These are phyloP conservation scores for Agriotes lineatus DNA, from an alignment of 2,888 invertebrate genomes.

Conservation along the genomic window DNA sequence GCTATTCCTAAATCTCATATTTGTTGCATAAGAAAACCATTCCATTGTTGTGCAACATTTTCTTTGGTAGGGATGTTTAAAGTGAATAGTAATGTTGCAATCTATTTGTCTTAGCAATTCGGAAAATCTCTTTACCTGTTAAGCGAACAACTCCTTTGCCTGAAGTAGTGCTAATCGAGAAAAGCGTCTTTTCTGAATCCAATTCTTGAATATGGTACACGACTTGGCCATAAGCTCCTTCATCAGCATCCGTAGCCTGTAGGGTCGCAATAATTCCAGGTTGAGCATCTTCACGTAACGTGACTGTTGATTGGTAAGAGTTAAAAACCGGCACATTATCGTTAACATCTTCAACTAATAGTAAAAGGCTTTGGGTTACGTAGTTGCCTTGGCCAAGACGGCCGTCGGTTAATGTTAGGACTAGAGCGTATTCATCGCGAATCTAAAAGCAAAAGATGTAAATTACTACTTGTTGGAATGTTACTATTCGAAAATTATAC, in stretches of 20 bases:
- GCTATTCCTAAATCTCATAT: too few species aligned
- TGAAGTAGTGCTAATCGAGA: constrained; percentile 84
- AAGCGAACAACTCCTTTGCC: constrained; percentile 88
- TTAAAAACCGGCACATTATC: constrained; percentile 92
- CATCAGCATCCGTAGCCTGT: constrained; percentile 90
- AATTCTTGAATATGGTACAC: constrained; percentile 87
- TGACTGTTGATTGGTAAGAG: constrained; percentile 86
- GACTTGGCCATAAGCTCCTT: constrained; percentile 93
- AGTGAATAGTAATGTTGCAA: too few species aligned
- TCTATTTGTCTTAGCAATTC: too few species aligned
- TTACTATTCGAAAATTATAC: constrained; percentile 66
- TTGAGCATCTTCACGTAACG: constrained; percentile 82
- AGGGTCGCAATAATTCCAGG: constrained; percentile 83
- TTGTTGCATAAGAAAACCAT: too few species aligned
- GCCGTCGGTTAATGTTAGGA: constrained; percentile 90
- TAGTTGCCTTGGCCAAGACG: constrained; percentile 88
- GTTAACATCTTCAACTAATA: constrained; percentile 92
- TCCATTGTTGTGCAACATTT: too few species aligned
- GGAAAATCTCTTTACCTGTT: constrained; percentile 67
- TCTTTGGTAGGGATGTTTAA: too few species aligned
- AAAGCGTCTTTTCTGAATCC: constrained; percentile 82
- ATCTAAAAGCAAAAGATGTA: too few species aligned
- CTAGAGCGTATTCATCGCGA: constrained; percentile 89
- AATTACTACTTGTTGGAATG: too few species aligned
- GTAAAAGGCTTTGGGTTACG: constrained; percentile 89